Evolutionary conservation across 1,140 invertebrate genomes (phyloP), one percentile per base, ranked within the genome.

Genomic region (Drosophila leontia): DNA sequence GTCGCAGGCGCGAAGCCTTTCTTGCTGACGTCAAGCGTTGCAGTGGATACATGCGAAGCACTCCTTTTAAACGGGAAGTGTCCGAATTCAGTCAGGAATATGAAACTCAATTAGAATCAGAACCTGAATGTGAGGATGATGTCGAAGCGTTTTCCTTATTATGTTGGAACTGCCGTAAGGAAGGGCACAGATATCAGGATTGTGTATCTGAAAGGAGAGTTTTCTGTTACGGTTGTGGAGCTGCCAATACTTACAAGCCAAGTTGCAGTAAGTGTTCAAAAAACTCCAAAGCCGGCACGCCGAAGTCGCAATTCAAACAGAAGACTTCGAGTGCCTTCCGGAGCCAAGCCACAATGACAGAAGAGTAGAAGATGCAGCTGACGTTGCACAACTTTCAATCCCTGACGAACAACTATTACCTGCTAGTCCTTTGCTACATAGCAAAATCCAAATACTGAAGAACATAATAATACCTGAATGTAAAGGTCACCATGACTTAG

Each of bases 181-280:
- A 23, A 23, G 23, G 23, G 23, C 23, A 23, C 23, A 23, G 32
- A 32, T 7, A 32, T 32, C 32, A 32, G 32, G 32, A 32, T 32
- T 8, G 32, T 7, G 32, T 32, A 8, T 32, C 32, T 32, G 35
- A 35, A 35, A 35, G 9, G 11, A 9, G 35, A 23, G 15, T 63
- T 4, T 51, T 63, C 11, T 53, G 45, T 37, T 51, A 63, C 8
- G 60, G 13, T 13, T 62, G 60, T n/a, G 47, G 60, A 37, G 34
- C 19, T 11, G 1, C 35, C 7, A 63, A 53, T 3, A 53, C 48
- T 1, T 63, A 53, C 17, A 53, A 63, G 13, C 37, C 48, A 1
- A 63, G 17, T 32, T 63, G 48, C 19, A 15, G 6, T 32, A 63
- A 39, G 35, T 26, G 35, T 39, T 0, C 35, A 56, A 56, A 56